Percentiles rank a stretch among this genome's conserved stretches.
Conservation (phyloP, 35 echinoderm and acorn worm species). For the Acanthaster planci region DNA sequence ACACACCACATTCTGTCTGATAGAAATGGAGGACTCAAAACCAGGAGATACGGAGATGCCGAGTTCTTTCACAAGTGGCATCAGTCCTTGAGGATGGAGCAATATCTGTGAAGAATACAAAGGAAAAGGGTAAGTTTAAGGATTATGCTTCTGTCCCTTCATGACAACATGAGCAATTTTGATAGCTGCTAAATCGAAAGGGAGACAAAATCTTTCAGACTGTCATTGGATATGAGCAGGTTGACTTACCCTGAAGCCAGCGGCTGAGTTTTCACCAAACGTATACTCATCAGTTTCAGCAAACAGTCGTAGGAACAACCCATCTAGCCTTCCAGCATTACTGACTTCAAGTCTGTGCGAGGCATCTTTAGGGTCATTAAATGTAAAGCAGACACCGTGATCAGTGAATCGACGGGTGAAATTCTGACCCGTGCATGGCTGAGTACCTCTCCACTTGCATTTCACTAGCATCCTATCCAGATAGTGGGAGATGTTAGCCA, state of each 20-base stretch:
- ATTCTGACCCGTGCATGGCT: background rate
- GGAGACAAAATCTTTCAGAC: too few relatives aligned
- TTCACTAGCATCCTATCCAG: constrained; percentile 3
- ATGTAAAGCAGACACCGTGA: constrained; percentile 43
- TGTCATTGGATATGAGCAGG: too few relatives aligned
- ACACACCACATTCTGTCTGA: constrained; percentile 16
- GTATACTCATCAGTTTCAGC: constrained; percentile 47
- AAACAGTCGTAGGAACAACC: constrained; percentile 30
- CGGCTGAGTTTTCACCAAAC: constrained; percentile 33
- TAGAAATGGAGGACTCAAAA: constrained; percentile 26
- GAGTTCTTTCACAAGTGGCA: constrained; percentile 38
- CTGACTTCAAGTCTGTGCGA: background rate
- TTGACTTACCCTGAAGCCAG: constrained; percentile 46
- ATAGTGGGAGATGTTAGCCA: background rate
- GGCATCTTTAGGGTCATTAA: background rate
- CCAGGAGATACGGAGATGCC: constrained; percentile 38
- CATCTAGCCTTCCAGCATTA: constrained; percentile 22
- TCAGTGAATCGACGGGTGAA: constrained; percentile 6
- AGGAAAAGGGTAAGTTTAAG: background rate
- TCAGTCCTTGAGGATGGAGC: constrained; percentile 13
- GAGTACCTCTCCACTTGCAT: background rate
- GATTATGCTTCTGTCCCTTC: background rate
- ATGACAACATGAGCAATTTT: too few relatives aligned
- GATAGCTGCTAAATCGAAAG: too few relatives aligned
- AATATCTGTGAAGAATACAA: background rate